These are phyloP conservation scores for Zonitis immaculata DNA, from an alignment of 2,888 invertebrate species.

Conservation along the genomic window DNA sequence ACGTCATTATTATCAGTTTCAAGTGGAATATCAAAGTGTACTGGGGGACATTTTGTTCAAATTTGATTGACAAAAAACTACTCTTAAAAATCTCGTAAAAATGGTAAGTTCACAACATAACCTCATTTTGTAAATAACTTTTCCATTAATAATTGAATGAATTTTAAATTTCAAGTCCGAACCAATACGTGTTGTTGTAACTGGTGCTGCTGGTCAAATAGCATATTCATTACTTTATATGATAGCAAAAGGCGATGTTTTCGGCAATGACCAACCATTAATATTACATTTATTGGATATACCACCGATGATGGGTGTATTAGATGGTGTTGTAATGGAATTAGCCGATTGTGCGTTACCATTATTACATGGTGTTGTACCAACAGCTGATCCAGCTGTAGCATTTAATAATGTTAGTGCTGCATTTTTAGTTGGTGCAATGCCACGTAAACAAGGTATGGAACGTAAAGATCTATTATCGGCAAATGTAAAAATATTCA, in stretches of 20 bases:
- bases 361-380: slow-evolving; percentile 74
- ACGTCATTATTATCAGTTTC: background rate
- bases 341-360: slow-evolving; percentile 93
- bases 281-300: slow-evolving; percentile 91
- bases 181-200: slow-evolving; percentile 90
- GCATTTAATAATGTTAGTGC: slow-evolving; percentile 97
- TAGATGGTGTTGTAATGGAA: slow-evolving; percentile 98
- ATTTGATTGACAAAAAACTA: background rate
- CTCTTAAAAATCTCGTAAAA: background rate
- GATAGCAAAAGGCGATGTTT: slow-evolving; percentile 93
- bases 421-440: slow-evolving; percentile 95
- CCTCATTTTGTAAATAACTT: background rate
- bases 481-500: slow-evolving; percentile 98
- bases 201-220: slow-evolving; percentile 99
- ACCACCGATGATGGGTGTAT: slow-evolving; percentile 89
- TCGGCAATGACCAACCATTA: slow-evolving; percentile 83
- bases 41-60: background rate
- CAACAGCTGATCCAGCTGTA: slow-evolving; percentile 80
- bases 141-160: background rate
- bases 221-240: slow-evolving; percentile 94
- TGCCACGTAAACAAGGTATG: slow-evolving; percentile 98
- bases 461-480: slow-evolving; percentile 96
- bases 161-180: slow-evolving; percentile 56
- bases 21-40: background rate
- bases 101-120: background rate